These are phyloP conservation scores for Lasioglossum lativentre DNA, from an alignment of 2,888 invertebrate species.

Conservation along the genomic window DNA sequence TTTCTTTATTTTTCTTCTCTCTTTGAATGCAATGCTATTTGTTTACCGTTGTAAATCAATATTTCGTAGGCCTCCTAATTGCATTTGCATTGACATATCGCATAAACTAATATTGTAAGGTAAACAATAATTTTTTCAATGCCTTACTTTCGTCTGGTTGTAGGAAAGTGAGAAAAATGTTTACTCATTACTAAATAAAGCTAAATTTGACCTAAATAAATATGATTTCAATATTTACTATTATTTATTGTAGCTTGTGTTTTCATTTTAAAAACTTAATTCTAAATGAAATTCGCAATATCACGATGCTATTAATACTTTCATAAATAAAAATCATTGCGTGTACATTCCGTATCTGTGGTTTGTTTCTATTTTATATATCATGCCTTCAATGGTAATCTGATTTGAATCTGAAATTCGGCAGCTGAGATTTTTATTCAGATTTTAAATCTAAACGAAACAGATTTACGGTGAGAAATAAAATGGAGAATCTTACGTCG, in stretches of 20 bases:
- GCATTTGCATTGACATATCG: background rate
- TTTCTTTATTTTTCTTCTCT: background rate
- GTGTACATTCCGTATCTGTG: background rate
- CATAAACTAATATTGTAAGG: background rate
- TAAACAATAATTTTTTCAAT: background rate
- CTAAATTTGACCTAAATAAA: background rate
- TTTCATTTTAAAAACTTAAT: no score
- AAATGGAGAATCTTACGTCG: slow-evolving; percentile 32
- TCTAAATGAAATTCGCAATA: no score
- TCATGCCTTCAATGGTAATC: no score
- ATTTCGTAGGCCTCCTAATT: background rate
- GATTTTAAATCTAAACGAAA: background rate
- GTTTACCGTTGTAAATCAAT: background rate
- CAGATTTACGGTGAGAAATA: slow-evolving; percentile 10
- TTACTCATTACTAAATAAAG: background rate
- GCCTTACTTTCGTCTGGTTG: background rate
- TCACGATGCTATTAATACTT: no score
- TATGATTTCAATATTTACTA: background rate
- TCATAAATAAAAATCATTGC: no score
- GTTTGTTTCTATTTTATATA: background rate
- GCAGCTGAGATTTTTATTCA: background rate
- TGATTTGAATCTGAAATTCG: background rate
- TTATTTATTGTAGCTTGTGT: background rate
- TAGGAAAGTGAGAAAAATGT: background rate
- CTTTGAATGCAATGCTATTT: background rate